Evolutionary conservation across 2,888 invertebrate genomes (phyloP).

Genomic region (Emmelina monodactyla): DNA sequence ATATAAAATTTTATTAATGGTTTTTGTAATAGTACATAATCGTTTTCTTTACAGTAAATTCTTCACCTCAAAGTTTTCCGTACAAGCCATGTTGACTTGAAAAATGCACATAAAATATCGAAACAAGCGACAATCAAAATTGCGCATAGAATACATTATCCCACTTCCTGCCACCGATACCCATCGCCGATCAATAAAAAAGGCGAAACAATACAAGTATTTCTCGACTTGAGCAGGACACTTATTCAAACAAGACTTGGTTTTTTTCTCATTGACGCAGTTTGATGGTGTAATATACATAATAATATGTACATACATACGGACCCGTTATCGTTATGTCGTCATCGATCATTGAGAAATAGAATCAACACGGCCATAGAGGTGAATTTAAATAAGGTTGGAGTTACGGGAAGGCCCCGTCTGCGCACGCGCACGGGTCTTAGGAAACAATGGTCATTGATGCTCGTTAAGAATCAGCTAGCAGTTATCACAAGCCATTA

Average conservation of each 20-base stretch:
- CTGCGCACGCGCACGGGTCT: slow-evolving; percentile 39
- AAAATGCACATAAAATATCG: too few species aligned
- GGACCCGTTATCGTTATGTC: slow-evolving; percentile 40
- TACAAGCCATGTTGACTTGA: too few species aligned
- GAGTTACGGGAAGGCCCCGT: slow-evolving; percentile 30
- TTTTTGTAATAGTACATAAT: too few species aligned
- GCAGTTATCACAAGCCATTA: slow-evolving; percentile 45
- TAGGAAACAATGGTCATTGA: slow-evolving; percentile 42
- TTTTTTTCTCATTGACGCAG: slow-evolving; percentile 26
- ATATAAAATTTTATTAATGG: too few species aligned
- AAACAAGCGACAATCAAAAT: too few species aligned
- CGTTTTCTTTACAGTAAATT: too few species aligned
- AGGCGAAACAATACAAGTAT: too few species aligned
- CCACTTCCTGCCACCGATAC: too few species aligned
- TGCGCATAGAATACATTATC: too few species aligned
- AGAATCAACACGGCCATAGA: slow-evolving; percentile 42
- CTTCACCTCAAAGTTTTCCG: too few species aligned
- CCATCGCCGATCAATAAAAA: too few species aligned
- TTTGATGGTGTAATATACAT: slow-evolving; percentile 31
- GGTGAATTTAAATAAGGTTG: slow-evolving; percentile 41
- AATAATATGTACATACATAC: slow-evolving; percentile 28
- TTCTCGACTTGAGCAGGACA: too few species aligned
- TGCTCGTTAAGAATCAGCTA: slow-evolving; percentile 36
- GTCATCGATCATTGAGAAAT: slow-evolving; percentile 48
- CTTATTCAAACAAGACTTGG: background rate